These are phyloP conservation scores for Dryococelus australis DNA, from an alignment of 2,888 invertebrate species.

Conservation along the genomic window DNA sequence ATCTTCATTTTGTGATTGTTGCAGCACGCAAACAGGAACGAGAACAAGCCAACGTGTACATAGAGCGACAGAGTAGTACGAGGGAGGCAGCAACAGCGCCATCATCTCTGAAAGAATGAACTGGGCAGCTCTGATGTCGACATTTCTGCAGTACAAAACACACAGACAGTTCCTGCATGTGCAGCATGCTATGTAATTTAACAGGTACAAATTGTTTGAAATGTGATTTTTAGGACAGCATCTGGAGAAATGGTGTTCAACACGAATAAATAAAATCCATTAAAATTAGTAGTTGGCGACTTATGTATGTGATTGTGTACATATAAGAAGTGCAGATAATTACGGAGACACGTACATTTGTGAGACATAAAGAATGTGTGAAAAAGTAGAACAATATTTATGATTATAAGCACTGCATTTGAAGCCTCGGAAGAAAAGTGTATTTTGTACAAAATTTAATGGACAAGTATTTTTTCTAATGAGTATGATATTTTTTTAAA, in stretches of 20 bases:
- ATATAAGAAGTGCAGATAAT: background rate
- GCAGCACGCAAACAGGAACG: constrained; percentile 2
- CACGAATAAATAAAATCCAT: background rate
- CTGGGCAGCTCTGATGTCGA: background rate
- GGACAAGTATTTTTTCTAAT: background rate
- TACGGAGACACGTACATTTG: background rate
- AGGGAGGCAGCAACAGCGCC: background rate
- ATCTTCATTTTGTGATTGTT: background rate
- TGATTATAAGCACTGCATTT: too few species aligned
- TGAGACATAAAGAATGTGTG: background rate
- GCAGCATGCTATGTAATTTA: background rate
- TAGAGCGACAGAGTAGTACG: background rate
- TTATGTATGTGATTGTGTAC: background rate
- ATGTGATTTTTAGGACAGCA: background rate
- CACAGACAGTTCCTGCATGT: constrained; percentile 16
- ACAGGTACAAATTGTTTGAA: constrained; percentile 3
- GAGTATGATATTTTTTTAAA: background rate
- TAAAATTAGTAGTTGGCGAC: background rate
- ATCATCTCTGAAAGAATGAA: background rate
- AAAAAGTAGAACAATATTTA: background rate
- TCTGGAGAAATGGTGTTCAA: background rate
- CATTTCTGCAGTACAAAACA: background rate
- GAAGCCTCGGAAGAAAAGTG: background rate
- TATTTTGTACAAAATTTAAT: background rate
- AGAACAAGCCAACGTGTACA: background rate